Conservation (phyloP, 2,888 invertebrate species). For the Prenolepis imparis region DNA sequence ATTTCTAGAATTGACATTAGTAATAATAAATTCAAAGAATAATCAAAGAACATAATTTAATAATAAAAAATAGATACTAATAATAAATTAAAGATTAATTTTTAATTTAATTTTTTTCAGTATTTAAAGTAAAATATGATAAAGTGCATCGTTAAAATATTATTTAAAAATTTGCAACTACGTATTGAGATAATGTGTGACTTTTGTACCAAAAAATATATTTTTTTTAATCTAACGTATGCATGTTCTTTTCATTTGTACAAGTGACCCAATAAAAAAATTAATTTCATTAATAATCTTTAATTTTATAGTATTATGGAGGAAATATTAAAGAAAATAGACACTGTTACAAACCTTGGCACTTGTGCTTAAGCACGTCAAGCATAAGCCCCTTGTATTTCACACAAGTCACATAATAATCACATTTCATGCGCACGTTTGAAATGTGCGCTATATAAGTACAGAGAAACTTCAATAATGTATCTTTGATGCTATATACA, state of each 20-base stretch:
- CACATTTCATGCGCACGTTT: slow-evolving; percentile 41
- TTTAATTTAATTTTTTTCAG: neutral
- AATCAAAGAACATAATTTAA: neutral
- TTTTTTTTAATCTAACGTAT: slow-evolving; percentile 23
- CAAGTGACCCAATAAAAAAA: neutral
- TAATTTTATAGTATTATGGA: neutral
- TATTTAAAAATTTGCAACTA: neutral
- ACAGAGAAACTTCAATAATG: slow-evolving; percentile 59
- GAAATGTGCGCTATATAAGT: slow-evolving; percentile 57
- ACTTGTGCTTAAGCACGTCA: slow-evolving; percentile 52
- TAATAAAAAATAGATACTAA: neutral
- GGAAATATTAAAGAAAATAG: slow-evolving; percentile 31
- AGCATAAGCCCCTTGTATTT: slow-evolving; percentile 60
- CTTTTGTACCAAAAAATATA: slow-evolving; percentile 29
- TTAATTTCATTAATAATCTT: neutral
- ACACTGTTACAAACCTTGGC: slow-evolving; percentile 30
- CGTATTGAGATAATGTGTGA: neutral
- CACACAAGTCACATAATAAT: slow-evolving; percentile 43
- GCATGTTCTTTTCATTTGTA: neutral
- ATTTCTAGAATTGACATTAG: slow-evolving; percentile 18
- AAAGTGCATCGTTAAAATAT: neutral
- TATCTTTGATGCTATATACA: slow-evolving; percentile 70
- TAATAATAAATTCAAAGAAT: neutral
- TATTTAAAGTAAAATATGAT: slow-evolving; percentile 13
- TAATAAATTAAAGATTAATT: neutral